Evolutionary conservation across 2,888 invertebrate species (phyloP).

Genomic region (Dynastes hyllus): DNA sequence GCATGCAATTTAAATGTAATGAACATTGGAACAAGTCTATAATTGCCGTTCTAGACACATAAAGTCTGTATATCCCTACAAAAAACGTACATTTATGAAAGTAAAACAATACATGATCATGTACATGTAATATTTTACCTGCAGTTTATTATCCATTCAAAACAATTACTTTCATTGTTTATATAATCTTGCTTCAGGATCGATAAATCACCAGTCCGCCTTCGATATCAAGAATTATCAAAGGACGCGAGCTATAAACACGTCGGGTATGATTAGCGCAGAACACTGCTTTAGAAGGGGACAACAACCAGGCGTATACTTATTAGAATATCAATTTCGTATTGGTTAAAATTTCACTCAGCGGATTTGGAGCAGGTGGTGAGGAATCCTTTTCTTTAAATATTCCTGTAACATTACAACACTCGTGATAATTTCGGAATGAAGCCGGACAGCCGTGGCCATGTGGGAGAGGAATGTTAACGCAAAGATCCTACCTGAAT

Average conservation of each 20-base stretch:
- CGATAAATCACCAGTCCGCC: constrained; percentile 9
- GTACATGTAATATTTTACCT: not conserved
- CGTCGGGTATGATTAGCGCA: not conserved
- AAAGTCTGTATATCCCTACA: too few relatives aligned
- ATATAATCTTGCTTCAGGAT: not conserved
- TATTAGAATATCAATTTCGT: too few relatives aligned
- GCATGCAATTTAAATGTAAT: too few relatives aligned
- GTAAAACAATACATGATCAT: not conserved
- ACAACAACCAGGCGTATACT: too few relatives aligned
- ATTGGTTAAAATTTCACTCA: too few relatives aligned
- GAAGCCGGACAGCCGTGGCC: not conserved
- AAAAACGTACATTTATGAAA: too few relatives aligned
- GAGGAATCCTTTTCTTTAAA: too few relatives aligned
- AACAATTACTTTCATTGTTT: constrained; percentile 25
- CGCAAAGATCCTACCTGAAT: constrained; percentile 62
- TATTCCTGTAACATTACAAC: too few relatives aligned
- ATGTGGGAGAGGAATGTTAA: constrained; percentile 63
- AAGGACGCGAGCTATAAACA: not conserved
- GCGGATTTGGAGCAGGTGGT: too few relatives aligned
- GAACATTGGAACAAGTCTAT: too few relatives aligned
- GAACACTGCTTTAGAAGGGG: not conserved
- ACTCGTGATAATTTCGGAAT: not conserved
- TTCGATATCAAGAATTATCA: constrained; percentile 1
- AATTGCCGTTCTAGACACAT: too few relatives aligned
- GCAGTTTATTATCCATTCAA: not conserved